Evolutionary conservation across 2,888 invertebrate genomes (phyloP).

Genomic region (Agrochola litura): DNA sequence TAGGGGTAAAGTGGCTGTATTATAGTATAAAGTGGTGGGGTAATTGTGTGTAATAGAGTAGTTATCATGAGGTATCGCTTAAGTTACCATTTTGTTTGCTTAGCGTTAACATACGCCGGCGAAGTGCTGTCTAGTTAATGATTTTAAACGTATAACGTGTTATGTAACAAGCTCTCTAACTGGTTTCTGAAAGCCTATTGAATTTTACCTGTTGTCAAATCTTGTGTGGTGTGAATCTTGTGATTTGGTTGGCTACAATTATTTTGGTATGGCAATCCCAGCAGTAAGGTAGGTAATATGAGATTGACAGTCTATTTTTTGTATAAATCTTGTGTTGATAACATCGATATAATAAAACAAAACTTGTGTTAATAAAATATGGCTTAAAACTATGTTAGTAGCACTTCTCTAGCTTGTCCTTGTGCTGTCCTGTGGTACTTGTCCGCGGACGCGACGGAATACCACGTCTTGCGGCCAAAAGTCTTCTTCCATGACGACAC

Average conservation of each 20-base stretch:
- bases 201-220: background rate
- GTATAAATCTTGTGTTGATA: background rate
- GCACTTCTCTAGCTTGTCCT: too few species aligned
- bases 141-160: constrained; percentile 24
- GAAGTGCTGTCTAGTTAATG: constrained; percentile 30
- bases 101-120: constrained; percentile 23
- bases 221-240: background rate
- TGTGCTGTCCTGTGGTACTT: too few species aligned
- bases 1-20: constrained; percentile 34
- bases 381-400: too few species aligned
- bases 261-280: background rate
- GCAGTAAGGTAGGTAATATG: background rate
- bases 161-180: background rate
- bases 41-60: constrained; percentile 50
- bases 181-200: background rate
- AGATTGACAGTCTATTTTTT: background rate
- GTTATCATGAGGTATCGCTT: constrained; percentile 44
- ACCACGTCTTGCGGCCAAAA: too few species aligned
- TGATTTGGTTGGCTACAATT: background rate
- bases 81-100: constrained; percentile 38
- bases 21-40: constrained; percentile 12
- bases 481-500: too few species aligned
- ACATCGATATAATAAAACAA: background rate
- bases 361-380: too few species aligned
- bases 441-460: too few species aligned